A percentile compares a stretch with the other conserved stretches of the same genome.
Evolutionary conservation across 2,888 invertebrate species (phyloP).

Genomic region (Fragum whitleyi): DNA sequence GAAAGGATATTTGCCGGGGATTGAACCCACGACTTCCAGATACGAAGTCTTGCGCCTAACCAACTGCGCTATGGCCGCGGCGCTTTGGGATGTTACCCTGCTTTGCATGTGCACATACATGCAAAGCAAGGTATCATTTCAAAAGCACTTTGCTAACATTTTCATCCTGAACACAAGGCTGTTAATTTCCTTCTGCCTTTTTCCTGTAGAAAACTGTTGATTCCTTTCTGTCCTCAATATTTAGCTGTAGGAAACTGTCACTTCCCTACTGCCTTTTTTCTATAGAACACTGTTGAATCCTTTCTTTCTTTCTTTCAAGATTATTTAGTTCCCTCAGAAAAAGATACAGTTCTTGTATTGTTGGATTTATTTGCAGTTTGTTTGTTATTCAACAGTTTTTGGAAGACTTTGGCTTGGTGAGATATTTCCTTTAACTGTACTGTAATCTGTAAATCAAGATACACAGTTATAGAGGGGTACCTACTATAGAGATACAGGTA

Average conservation of each 20-base stretch:
- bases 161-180: too few relatives aligned
- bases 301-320: background rate
- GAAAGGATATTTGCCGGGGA: too few relatives aligned
- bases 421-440: slow-evolving; percentile 74
- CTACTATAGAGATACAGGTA: too few relatives aligned
- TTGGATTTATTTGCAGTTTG: background rate
- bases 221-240: background rate
- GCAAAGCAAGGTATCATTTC: too few relatives aligned
- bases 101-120: too few relatives aligned
- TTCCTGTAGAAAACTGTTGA: background rate
- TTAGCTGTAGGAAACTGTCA: too few relatives aligned
- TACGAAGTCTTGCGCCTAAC: too few relatives aligned
- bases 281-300: background rate
- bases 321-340: slow-evolving; percentile 18
- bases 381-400: slow-evolving; percentile 62
- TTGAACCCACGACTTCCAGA: too few relatives aligned
- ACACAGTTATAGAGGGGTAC: background rate
- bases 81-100: too few relatives aligned
- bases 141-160: too few relatives aligned
- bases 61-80: too few relatives aligned
- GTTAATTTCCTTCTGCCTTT: background rate
- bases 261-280: background rate
- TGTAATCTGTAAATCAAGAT: slow-evolving; percentile 69
- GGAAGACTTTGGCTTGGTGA: slow-evolving; percentile 74
- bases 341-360: slow-evolving; percentile 13